Conservation (phyloP, 2,888 invertebrate genomes). For the Phengaris alcon region DNA sequence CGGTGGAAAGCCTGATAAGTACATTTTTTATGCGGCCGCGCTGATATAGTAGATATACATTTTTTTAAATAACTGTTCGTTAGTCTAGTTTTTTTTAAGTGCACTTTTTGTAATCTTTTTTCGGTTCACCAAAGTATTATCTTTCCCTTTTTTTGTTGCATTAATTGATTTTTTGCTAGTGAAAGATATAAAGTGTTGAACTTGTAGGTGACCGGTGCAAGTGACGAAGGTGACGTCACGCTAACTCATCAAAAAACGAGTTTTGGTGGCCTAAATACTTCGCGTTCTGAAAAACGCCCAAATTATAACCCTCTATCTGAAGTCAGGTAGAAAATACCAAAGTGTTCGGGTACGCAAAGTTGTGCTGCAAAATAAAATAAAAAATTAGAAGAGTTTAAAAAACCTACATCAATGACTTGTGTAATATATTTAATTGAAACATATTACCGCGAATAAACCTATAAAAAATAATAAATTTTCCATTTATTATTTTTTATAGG, state of each 20-base stretch:
- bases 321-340: slow-evolving; percentile 4
- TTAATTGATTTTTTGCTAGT: not conserved
- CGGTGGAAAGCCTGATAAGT: slow-evolving; percentile 56
- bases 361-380: not conserved
- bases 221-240: slow-evolving; percentile 4
- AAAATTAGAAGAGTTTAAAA: not conserved
- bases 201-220: not conserved
- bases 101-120: slow-evolving; percentile 29
- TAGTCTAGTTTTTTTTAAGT: slow-evolving; percentile 35
- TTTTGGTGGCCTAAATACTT: slow-evolving; percentile 16
- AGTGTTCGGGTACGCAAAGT: not conserved
- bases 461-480: not conserved
- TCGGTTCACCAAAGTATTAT: slow-evolving; percentile 9
- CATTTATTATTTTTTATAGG: too few species aligned
- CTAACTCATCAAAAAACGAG: slow-evolving; percentile 2
- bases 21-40: slow-evolving; percentile 47
- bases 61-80: slow-evolving; percentile 38
- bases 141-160: not conserved
- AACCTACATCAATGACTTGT: not conserved
- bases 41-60: slow-evolving; percentile 37
- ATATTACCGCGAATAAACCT: not conserved
- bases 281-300: not conserved
- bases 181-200: not conserved
- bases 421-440: not conserved
- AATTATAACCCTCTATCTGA: not conserved